These are phyloP conservation scores for Plagiodera versicolora DNA, from an alignment of 2,888 invertebrate species.

Conservation along the genomic window DNA sequence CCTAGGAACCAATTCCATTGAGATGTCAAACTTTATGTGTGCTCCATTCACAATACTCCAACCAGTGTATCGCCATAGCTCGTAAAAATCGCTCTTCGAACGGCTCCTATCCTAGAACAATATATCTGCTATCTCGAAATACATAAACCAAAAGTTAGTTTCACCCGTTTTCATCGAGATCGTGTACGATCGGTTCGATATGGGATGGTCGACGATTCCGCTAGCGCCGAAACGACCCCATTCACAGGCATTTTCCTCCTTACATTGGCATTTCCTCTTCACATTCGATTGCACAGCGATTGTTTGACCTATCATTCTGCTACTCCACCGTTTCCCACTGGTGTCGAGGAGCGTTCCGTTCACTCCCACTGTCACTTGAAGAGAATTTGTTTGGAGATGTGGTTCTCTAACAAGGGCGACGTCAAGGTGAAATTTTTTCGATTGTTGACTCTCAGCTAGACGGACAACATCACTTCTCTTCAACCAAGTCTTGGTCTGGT, in stretches of 20 bases:
- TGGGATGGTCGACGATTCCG: slow-evolving; percentile 40
- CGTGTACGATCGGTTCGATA: slow-evolving; percentile 33
- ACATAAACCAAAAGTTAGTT: slow-evolving; percentile 37
- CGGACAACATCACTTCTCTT: too few relatives aligned
- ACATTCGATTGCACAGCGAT: slow-evolving; percentile 55
- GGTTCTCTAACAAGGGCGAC: too few relatives aligned
- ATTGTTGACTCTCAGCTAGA: too few relatives aligned
- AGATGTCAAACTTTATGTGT: too few relatives aligned
- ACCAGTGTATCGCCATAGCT: neutral
- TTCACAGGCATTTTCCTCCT: slow-evolving; percentile 56
- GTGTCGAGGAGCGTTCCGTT: slow-evolving; percentile 6
- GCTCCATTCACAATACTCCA: too few relatives aligned
- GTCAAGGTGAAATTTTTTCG: too few relatives aligned
- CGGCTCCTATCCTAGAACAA: neutral
- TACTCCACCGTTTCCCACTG: slow-evolving; percentile 35
- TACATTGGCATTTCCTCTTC: slow-evolving; percentile 55
- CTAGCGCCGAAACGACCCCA: slow-evolving; percentile 51
- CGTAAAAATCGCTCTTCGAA: neutral
- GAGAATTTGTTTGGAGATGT: neutral
- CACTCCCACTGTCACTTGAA: slow-evolving; percentile 9
- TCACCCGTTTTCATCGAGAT: slow-evolving; percentile 36
- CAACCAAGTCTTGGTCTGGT: too few relatives aligned
- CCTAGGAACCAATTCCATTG: too few relatives aligned
- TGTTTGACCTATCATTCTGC: slow-evolving; percentile 54
- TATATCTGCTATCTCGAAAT: slow-evolving; percentile 18